These are phyloP conservation scores for Eugnorisma glareosa DNA, from an alignment of 2,888 invertebrate species.

Conservation along the genomic window DNA sequence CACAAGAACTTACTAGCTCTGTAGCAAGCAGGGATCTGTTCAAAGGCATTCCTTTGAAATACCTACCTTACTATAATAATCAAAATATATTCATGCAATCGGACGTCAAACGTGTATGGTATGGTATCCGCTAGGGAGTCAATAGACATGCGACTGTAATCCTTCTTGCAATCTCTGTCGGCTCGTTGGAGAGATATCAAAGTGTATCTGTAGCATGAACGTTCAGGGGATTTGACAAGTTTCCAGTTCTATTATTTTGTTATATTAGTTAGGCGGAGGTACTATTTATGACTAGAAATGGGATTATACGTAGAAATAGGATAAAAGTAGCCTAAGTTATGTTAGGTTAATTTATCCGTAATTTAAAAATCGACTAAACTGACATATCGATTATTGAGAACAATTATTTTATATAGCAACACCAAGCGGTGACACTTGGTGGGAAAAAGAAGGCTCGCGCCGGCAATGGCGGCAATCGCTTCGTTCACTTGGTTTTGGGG, in stretches of 20 bases:
- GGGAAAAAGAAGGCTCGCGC: too few relatives aligned
- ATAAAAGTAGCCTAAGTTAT: too few relatives aligned
- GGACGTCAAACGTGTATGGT: constrained; percentile 64
- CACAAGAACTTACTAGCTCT: neutral
- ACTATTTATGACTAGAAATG: too few relatives aligned
- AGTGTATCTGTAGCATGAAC: constrained; percentile 32
- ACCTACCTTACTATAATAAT: constrained; percentile 12
- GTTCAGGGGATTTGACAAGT: constrained; percentile 14
- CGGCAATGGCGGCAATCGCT: too few relatives aligned
- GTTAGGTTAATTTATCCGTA: too few relatives aligned
- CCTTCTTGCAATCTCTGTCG: constrained; percentile 68
- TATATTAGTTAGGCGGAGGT: too few relatives aligned
- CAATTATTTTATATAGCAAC: too few relatives aligned
- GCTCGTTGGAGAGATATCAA: constrained; percentile 56
- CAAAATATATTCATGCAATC: constrained; percentile 58
- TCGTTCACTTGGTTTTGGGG: too few relatives aligned
- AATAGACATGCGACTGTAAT: constrained; percentile 65
- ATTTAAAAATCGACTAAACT: too few relatives aligned
- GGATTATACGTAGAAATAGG: too few relatives aligned
- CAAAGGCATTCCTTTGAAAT: constrained; percentile 1
- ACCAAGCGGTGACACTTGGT: too few relatives aligned
- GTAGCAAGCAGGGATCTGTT: neutral
- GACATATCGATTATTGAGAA: too few relatives aligned
- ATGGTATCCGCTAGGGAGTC: constrained; percentile 56
- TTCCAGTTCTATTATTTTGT: neutral